Percentiles rank a stretch among this genome's conserved stretches.
Conservation (phyloP, 2,797 vertebrate species). For the Sebastes vulpes region DNA sequence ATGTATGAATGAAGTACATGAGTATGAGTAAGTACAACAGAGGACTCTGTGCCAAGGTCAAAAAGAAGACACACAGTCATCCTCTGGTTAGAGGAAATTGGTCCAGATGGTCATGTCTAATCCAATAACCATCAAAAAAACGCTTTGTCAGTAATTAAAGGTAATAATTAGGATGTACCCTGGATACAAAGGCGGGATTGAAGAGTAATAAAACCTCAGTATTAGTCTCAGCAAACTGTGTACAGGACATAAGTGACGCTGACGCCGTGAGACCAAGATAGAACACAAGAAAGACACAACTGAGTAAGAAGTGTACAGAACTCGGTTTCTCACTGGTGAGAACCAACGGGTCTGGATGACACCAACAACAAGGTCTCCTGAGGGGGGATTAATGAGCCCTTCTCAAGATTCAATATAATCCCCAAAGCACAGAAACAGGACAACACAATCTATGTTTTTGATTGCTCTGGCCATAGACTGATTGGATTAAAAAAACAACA, state of each 20-base stretch:
- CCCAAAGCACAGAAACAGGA: background rate
- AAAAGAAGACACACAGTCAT: constrained; percentile 8
- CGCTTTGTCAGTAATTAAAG: background rate
- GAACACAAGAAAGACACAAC: background rate
- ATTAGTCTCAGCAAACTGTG: background rate
- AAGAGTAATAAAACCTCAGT: background rate
- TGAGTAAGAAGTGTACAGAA: background rate
- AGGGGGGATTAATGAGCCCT: background rate
- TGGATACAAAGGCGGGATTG: constrained; percentile 32
- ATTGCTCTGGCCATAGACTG: background rate
- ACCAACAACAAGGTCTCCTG: background rate
- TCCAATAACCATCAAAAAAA: constrained; percentile 47
- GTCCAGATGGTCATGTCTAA: constrained; percentile 39
- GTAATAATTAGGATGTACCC: constrained; percentile 2
- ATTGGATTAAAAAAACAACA: background rate
- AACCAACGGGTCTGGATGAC: background rate
- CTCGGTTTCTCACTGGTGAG: background rate
- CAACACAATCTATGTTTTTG: background rate
- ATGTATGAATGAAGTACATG: background rate
- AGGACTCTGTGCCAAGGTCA: background rate
- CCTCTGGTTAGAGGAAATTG: constrained; percentile 34
- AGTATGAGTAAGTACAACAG: background rate
- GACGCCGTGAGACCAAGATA: constrained; percentile 13
- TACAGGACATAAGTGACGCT: background rate
- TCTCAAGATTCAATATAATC: background rate